A percentile compares a stretch with the other conserved stretches of the same genome.
Conservation (phyloP, 2,888 invertebrate genomes). For the Sminthurinus aureus region DNA sequence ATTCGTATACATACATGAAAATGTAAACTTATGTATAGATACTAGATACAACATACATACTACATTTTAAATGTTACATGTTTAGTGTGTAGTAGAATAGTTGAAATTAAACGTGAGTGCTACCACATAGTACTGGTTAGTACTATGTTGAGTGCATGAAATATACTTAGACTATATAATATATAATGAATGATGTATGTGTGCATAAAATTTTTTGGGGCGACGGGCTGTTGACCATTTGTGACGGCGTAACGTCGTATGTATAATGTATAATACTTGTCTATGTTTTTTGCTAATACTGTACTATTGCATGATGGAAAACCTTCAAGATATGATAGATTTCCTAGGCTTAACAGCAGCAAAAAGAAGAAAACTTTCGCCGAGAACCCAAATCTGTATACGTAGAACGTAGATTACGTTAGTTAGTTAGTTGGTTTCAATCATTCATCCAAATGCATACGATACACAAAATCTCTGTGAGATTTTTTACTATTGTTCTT, state of each 20-base stretch:
- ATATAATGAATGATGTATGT: background rate
- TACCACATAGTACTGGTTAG: background rate
- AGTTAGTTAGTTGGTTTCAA: background rate
- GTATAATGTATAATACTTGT: background rate
- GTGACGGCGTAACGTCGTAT: constrained; percentile 17
- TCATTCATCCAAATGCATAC: background rate
- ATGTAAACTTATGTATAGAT: background rate
- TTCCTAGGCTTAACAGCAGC: background rate
- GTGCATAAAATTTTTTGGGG: constrained; percentile 17
- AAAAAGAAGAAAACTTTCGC: background rate
- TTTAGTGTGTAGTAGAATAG: no score
- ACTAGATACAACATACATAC: background rate
- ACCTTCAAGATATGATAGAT: background rate
- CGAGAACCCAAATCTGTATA: background rate
- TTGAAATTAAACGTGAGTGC: constrained; percentile 1
- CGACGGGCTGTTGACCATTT: constrained; percentile 34
- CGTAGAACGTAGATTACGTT: background rate
- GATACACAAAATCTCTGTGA: background rate
- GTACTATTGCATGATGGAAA: constrained; percentile 3
- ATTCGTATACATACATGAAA: background rate
- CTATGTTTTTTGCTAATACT: background rate
- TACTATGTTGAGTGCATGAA: background rate
- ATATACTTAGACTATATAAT: background rate
- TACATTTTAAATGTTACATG: background rate
- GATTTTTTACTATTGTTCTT: background rate